A percentile compares a stretch with the other conserved stretches of the same genome.
phyloP scores from a whole-genome alignment of 2,797 vertebrate species.

The Cynopterus sphinx region DNA sequence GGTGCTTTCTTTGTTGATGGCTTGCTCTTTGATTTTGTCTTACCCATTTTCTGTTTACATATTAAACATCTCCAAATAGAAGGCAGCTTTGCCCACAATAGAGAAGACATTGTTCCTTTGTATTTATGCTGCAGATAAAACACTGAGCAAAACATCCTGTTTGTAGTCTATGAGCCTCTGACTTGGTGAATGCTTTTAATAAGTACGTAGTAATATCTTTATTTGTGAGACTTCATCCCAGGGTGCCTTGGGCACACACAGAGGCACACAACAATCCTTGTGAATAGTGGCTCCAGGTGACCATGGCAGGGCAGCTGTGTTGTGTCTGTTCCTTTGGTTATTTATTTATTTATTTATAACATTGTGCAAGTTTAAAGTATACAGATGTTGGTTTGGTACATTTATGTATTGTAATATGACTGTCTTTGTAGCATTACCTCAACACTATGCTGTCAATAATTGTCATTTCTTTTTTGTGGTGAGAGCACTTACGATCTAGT shows the following conservation, averaged over 20 bases:
- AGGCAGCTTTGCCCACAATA: slow-evolving; percentile 55
- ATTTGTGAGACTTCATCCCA: background rate
- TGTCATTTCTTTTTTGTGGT: background rate
- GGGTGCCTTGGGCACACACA: accelerated
- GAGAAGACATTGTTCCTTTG: slow-evolving; percentile 53
- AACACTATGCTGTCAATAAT: background rate
- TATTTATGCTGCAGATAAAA: slow-evolving; percentile 62
- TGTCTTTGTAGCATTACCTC: no score
- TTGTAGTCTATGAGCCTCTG: slow-evolving; percentile 49
- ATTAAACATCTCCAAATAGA: slow-evolving; percentile 68
- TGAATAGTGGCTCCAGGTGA: accelerated
- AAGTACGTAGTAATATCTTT: background rate
- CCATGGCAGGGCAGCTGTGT: background rate
- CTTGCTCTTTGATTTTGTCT: slow-evolving; percentile 72
- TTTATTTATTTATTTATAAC: background rate
- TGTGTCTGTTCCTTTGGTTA: background rate
- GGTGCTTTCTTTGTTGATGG: slow-evolving; percentile 36
- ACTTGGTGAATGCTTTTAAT: slow-evolving; percentile 14
- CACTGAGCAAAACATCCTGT: background rate
- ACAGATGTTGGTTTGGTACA: background rate
- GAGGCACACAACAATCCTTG: background rate
- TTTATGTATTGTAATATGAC: background rate
- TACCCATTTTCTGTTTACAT: slow-evolving; percentile 78
- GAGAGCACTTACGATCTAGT: background rate
- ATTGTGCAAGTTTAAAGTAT: background rate